Percentiles rank a stretch among this genome's conserved stretches.
Conservation (phyloP, 2,888 invertebrate species). For the Nasonia oneida region DNA sequence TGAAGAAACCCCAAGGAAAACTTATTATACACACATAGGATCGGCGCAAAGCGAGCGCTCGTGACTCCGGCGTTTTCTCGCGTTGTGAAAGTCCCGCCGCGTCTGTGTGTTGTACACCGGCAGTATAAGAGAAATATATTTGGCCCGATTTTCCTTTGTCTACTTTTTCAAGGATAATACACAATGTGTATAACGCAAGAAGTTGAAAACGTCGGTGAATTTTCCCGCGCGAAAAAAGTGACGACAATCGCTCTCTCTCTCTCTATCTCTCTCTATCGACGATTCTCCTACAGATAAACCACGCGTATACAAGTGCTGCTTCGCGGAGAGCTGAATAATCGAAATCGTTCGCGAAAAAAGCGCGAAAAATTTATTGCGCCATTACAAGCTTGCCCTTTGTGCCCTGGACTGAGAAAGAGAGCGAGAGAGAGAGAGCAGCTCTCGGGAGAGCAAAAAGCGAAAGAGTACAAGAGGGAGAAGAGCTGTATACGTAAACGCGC, state of each 20-base stretch:
- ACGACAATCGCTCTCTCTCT: too few species aligned
- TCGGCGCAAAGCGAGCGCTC: slow-evolving; percentile 36
- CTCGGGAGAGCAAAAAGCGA: background rate
- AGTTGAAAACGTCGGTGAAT: background rate
- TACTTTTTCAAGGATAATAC: background rate
- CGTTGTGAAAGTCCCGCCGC: slow-evolving; percentile 29
- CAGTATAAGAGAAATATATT: background rate
- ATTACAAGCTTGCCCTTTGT: slow-evolving; percentile 19
- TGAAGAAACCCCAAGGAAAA: slow-evolving; percentile 34
- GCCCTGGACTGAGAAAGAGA: background rate
- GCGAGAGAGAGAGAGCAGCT: too few species aligned
- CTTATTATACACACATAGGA: background rate
- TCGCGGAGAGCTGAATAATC: background rate
- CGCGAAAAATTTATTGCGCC: slow-evolving; percentile 40
- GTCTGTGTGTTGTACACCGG: background rate
- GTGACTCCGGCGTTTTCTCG: slow-evolving; percentile 16
- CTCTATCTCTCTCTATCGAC: too few species aligned
- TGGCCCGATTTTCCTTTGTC: slow-evolving; percentile 14
- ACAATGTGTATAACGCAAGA: background rate
- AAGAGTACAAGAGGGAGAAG: background rate
- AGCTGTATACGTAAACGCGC: background rate
- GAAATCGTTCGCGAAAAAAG: background rate
- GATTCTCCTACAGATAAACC: too few species aligned
- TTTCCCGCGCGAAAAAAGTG: background rate
- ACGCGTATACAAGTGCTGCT: too few species aligned